Percentiles rank a stretch among this genome's conserved stretches.
phyloP scores from a whole-genome alignment of 2,113 vertebrate species.

The Sander lucioperca region DNA sequence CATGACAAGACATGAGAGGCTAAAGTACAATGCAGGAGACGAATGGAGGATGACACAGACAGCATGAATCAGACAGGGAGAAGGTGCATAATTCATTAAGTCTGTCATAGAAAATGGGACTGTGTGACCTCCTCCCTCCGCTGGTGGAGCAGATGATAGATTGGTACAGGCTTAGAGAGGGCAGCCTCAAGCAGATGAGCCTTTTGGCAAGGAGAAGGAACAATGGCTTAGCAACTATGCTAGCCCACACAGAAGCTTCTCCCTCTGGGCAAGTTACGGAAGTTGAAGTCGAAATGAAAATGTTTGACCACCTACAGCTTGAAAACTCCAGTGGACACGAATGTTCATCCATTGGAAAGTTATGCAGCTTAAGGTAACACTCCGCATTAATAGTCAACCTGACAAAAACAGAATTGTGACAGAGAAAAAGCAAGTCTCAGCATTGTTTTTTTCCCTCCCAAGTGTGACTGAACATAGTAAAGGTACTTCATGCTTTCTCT shows the following conservation, averaged over 20 bases:
- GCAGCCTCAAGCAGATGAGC: slow-evolving; percentile 74
- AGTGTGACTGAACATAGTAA: slow-evolving; percentile 23
- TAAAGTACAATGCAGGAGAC: slow-evolving; percentile 63
- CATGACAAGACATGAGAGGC: slow-evolving; percentile 63
- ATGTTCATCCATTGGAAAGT: slow-evolving; percentile 99
- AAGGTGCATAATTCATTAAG: slow-evolving; percentile 68
- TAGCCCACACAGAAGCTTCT: slow-evolving; percentile 48
- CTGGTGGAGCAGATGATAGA: slow-evolving; percentile 69
- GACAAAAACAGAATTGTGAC: slow-evolving; percentile 82
- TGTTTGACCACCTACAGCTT: slow-evolving; percentile 92
- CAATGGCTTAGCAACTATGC: slow-evolving; percentile 26
- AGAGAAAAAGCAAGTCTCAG: slow-evolving; percentile 68
- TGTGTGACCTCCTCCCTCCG: slow-evolving; percentile 67
- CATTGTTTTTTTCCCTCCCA: slow-evolving; percentile 33
- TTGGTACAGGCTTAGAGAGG: slow-evolving; percentile 56
- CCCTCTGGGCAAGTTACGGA: slow-evolving; percentile 58
- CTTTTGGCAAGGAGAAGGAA: slow-evolving; percentile 57
- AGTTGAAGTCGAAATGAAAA: slow-evolving; percentile 70
- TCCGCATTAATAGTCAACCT: slow-evolving; percentile 99
- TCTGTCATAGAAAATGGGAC: slow-evolving; percentile 65
- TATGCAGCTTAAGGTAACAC: slow-evolving; percentile 99
- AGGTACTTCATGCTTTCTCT: slow-evolving; percentile 2
- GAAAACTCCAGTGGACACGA: slow-evolving; percentile 99
- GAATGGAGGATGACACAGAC: slow-evolving; percentile 73
- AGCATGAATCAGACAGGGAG: slow-evolving; percentile 66